These are phyloP conservation scores for Cardiocondyla obscurior DNA, from an alignment of 1,140 invertebrate genomes.

Conservation along the genomic window DNA sequence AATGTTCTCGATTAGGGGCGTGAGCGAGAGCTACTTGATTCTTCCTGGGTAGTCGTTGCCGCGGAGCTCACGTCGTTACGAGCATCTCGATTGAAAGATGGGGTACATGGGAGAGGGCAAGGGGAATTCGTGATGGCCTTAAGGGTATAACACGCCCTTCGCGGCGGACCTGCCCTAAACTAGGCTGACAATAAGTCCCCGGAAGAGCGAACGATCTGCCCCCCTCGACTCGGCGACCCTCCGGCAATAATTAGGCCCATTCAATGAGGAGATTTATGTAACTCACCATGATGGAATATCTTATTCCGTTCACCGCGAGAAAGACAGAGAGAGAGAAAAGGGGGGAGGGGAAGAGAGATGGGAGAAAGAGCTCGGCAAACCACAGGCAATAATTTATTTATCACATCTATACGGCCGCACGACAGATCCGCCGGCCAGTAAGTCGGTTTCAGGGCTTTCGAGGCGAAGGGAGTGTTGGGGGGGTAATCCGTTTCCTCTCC, in stretches of 20 bases:
- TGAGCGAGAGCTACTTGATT: not conserved
- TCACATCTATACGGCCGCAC: conserved; percentile 45
- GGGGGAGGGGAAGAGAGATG: not conserved
- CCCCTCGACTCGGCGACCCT: conserved; percentile 4
- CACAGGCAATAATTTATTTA: conserved; percentile 56
- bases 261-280: conserved; percentile 76
- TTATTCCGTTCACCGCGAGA: conserved; percentile 35
- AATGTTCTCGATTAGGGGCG: conserved; percentile 59
- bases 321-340: not conserved
- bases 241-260: conserved; percentile 72
- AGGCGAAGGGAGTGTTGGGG: not conserved
- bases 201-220: conserved; percentile 50
- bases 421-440: conserved; percentile 47
- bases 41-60: conserved; percentile 13
- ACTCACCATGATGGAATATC: conserved; percentile 74
- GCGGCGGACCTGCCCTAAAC: conserved; percentile 55
- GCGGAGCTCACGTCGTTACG: conserved; percentile 16
- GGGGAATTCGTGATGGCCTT: conserved; percentile 9
- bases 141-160: conserved; percentile 50
- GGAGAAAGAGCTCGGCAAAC: conserved; percentile 27
- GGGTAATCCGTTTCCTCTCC: conserved; percentile 22
- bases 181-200: conserved; percentile 58
- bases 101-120: not conserved
- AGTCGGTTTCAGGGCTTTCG: not conserved
- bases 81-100: conserved; percentile 12